phyloP scores from a whole-genome alignment of 1,140 invertebrate species.

The Caerostris extrusa region DNA sequence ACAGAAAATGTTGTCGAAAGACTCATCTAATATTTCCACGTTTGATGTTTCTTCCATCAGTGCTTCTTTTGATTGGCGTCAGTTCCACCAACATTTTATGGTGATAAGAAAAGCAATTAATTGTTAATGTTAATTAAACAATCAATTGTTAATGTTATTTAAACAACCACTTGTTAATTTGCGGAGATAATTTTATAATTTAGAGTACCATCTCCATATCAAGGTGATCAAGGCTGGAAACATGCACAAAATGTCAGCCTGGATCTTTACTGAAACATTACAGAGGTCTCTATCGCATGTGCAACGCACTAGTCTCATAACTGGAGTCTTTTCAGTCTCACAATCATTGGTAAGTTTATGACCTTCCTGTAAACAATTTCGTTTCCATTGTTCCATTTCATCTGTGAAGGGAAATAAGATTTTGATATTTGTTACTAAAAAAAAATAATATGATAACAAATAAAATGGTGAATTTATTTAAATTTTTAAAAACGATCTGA shows the following conservation, averaged over 20 bases:
- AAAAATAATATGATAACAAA: neutral
- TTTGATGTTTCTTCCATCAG: neutral
- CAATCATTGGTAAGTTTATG: conserved; percentile 64
- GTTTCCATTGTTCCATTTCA: conserved; percentile 75
- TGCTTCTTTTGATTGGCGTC: neutral
- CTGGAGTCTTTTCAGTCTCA: conserved; percentile 34
- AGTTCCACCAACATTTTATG: neutral
- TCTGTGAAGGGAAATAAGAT: conserved; percentile 41
- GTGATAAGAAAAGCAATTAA: no score
- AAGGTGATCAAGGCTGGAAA: neutral
- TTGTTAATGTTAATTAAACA: no score
- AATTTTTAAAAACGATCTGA: no score
- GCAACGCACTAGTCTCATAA: conserved; percentile 42
- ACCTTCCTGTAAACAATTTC: conserved; percentile 72
- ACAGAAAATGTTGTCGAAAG: neutral
- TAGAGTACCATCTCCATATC: conserved; percentile 1
- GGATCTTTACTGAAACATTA: conserved; percentile 21
- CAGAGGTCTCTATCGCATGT: conserved; percentile 74
- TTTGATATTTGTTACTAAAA: neutral
- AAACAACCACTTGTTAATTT: neutral
- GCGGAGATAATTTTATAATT: neutral
- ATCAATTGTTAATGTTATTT: no score
- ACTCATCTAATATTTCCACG: neutral
- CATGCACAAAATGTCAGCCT: no score
- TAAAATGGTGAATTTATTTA: no score